Conservation (phyloP, 1,140 invertebrate species). For the Scylla paramamosain region DNA sequence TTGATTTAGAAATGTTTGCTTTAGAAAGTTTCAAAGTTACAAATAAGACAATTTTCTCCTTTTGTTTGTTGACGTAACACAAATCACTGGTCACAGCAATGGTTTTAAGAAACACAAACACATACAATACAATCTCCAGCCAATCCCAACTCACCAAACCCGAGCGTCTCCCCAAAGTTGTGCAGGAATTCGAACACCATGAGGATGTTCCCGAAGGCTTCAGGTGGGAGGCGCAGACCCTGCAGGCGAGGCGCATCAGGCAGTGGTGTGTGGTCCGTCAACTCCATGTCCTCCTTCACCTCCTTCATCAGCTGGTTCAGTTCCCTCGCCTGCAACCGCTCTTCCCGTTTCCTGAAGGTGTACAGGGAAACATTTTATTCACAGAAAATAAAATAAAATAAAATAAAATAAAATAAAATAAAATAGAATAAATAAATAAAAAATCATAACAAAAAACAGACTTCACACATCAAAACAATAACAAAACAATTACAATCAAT, state of each 20-base stretch:
- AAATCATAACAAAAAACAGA: neutral
- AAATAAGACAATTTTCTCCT: too few species aligned
- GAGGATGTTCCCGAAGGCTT: slow-evolving; percentile 93
- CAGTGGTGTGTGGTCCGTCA: slow-evolving; percentile 87
- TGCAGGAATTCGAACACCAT: slow-evolving; percentile 98
- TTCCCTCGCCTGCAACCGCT: slow-evolving; percentile 91
- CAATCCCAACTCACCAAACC: slow-evolving; percentile 87
- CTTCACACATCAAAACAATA: neutral
- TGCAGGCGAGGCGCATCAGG: slow-evolving; percentile 90
- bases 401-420: neutral
- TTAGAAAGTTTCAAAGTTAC: too few species aligned
- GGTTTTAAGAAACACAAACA: neutral
- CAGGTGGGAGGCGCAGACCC: slow-evolving; percentile 89
- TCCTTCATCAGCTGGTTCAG: slow-evolving; percentile 91
- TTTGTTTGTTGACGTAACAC: too few species aligned
- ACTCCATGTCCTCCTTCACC: slow-evolving; percentile 92
- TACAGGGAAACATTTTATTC: too few species aligned
- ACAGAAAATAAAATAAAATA: neutral
- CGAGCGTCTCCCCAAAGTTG: slow-evolving; percentile 96
- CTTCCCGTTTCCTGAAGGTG: slow-evolving; percentile 82
- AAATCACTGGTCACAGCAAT: too few species aligned
- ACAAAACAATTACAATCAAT: neutral
- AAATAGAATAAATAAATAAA: slow-evolving; percentile 73
- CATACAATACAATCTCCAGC: neutral
- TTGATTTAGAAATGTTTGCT: too few species aligned